A percentile compares a stretch with the other conserved stretches of the same genome.
phyloP scores from a whole-genome alignment of 2,888 invertebrate genomes.

The Melanotus villosus region DNA sequence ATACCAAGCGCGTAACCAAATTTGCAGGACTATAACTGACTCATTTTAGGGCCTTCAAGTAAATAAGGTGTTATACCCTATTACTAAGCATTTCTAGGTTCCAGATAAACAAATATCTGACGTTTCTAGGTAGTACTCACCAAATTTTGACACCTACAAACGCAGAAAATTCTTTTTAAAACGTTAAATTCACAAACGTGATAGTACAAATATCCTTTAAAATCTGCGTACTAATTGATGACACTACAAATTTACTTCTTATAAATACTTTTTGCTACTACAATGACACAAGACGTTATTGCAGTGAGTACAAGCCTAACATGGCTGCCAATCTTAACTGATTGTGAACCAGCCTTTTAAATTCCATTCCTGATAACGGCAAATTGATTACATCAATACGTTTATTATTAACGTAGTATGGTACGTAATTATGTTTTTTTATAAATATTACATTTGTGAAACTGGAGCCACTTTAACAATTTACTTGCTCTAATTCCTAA shows the following conservation, averaged over 20 bases:
- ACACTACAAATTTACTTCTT: slow-evolving; percentile 37
- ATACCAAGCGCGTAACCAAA: background rate
- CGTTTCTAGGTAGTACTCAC: slow-evolving; percentile 27
- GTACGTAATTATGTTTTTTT: background rate
- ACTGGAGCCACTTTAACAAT: too few relatives aligned
- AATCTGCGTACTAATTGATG: slow-evolving; percentile 18
- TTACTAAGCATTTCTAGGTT: slow-evolving; percentile 30
- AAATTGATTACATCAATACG: background rate
- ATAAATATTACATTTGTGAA: too few relatives aligned
- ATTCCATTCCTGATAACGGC: background rate
- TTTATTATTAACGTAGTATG: background rate
- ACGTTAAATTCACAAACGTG: background rate
- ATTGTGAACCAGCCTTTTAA: slow-evolving; percentile 25
- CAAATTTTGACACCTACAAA: slow-evolving; percentile 14
- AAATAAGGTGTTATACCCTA: background rate
- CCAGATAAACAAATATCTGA: slow-evolving; percentile 31
- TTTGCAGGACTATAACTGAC: background rate
- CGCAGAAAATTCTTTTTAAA: background rate
- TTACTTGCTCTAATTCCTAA: too few relatives aligned
- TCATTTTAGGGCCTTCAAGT: background rate
- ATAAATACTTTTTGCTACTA: slow-evolving; percentile 24
- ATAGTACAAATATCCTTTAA: slow-evolving; percentile 3
- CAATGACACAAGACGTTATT: slow-evolving; percentile 36
- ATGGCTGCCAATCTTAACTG: slow-evolving; percentile 29
- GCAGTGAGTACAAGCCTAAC: slow-evolving; percentile 27